Evolutionary conservation across 2,888 invertebrate species (phyloP), one percentile per base, ranked within the genome.

Genomic region (Rhogogaster chlorosoma): DNA sequence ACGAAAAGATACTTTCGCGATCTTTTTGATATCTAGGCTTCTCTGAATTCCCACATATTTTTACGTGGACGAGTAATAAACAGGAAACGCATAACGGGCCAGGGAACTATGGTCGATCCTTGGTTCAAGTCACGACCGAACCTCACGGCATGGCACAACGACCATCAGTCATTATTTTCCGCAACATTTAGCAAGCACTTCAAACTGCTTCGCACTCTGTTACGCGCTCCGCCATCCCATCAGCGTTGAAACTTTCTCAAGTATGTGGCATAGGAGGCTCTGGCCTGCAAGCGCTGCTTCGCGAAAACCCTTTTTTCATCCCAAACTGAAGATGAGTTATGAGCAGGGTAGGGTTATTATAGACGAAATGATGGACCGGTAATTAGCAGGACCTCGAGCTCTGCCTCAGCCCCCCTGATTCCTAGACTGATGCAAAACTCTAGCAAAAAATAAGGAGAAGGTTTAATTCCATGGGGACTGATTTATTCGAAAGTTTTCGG

Each of bases 101-200:
- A 67, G 80, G 84, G 86, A 84, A 84, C 88, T 85, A 86, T 86
- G 82, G 82, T 83, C 64, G 82, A 83, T 83, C 67, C 67, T 83
- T 15, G 82, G 82, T 83, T 64, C 67, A 67, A 80, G 88, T 84
- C 87, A 88, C 87, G 85, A 83, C 87, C 85, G 85, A 49, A 82
- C 70, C 86, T 26, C 84, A 84, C 86, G 87, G 67, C 80, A 84
- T 84, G 87, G 85, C 87, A 89, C 88, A 88, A 89, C 90, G 89
- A 90, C 91, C 91, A 93, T 93, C 92, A 92, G 92, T 93, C 92
- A 93, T 93, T 93, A 93, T 93, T 93, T 93, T 93, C 93, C 92
- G 89, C 92, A 92, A 93, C 93, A 93, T 93, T 93, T 93, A 93
- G 92, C 93, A 91, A 89, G 90, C 92, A 91, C 92, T 92, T 92